A percentile compares a stretch with the other conserved stretches of the same genome.
Conservation (phyloP, 1,140 invertebrate genomes). For the Sitobion miscanthi region DNA sequence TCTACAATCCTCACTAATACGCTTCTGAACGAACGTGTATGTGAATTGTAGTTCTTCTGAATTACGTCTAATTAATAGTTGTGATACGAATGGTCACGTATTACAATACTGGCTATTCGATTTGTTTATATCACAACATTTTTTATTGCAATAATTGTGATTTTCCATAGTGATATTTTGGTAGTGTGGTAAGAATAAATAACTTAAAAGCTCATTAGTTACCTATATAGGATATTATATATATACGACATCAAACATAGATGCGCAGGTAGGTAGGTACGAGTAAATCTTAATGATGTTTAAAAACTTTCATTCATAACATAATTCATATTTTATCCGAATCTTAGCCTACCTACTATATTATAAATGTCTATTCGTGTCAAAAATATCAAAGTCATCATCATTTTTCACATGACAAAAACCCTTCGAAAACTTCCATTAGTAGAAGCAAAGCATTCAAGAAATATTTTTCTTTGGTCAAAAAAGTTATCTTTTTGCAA, state of each 20-base stretch:
- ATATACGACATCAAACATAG: too few relatives aligned
- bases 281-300: too few relatives aligned
- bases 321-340: background rate
- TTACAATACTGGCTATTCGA: background rate
- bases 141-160: too few relatives aligned
- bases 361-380: background rate
- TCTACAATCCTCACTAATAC: background rate
- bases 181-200: too few relatives aligned
- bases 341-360: background rate
- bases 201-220: too few relatives aligned
- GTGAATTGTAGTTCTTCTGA: background rate
- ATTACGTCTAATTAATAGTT: background rate
- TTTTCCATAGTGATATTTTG: too few relatives aligned
- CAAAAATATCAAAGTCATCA: background rate
- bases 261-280: rapidly evolving
- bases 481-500: background rate
- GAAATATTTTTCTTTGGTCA: background rate
- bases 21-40: background rate
- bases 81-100: background rate
- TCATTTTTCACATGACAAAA: background rate
- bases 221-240: too few relatives aligned
- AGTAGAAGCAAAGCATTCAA: background rate
- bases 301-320: too few relatives aligned
- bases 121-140: too few relatives aligned
- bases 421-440: constrained; percentile 1